Evolutionary conservation across 2,888 invertebrate species (phyloP).

Genomic region (Himalopsyche anomala): DNA sequence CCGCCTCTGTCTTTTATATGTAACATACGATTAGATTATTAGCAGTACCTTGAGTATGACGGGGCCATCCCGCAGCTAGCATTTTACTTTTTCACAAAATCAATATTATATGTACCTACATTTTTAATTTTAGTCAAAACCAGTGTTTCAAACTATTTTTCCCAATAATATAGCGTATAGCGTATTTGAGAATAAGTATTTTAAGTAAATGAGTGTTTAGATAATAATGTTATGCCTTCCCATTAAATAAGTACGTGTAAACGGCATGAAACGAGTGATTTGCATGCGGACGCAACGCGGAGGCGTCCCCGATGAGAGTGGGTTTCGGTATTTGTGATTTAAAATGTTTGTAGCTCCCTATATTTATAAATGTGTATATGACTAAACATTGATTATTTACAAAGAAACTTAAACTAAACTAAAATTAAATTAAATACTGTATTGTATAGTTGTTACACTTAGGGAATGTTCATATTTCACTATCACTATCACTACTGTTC

Average conservation of each 20-base stretch:
- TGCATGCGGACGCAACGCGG: constrained; percentile 47
- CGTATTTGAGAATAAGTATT: constrained; percentile 53
- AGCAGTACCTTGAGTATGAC: constrained; percentile 59
- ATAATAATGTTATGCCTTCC: constrained; percentile 66
- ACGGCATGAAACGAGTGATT: constrained; percentile 48
- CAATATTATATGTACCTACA: constrained; percentile 56
- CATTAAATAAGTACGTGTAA: constrained; percentile 56
- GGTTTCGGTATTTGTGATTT: constrained; percentile 65
- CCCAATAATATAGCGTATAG: constrained; percentile 62
- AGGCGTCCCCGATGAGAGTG: constrained; percentile 46
- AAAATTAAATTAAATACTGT: constrained; percentile 44
- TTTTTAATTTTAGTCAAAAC: constrained; percentile 63
- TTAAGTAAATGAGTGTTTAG: constrained; percentile 62
- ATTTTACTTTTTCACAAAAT: constrained; percentile 57
- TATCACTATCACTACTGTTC: constrained; percentile 60
- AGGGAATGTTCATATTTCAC: constrained; percentile 58
- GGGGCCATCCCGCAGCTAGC: constrained; percentile 58
- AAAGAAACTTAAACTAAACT: constrained; percentile 55
- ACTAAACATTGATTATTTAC: constrained; percentile 65
- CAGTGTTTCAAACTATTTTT: constrained; percentile 63
- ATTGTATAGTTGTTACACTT: constrained; percentile 63
- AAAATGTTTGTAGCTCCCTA: constrained; percentile 64
- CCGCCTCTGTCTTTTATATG: constrained; percentile 48
- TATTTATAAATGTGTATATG: constrained; percentile 64
- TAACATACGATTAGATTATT: constrained; percentile 45